A percentile compares a stretch with the other conserved stretches of the same genome.
These are phyloP conservation scores for Pantherophis alleghaniensis DNA, from an alignment of 2,797 vertebrate species.

Conservation along the genomic window DNA sequence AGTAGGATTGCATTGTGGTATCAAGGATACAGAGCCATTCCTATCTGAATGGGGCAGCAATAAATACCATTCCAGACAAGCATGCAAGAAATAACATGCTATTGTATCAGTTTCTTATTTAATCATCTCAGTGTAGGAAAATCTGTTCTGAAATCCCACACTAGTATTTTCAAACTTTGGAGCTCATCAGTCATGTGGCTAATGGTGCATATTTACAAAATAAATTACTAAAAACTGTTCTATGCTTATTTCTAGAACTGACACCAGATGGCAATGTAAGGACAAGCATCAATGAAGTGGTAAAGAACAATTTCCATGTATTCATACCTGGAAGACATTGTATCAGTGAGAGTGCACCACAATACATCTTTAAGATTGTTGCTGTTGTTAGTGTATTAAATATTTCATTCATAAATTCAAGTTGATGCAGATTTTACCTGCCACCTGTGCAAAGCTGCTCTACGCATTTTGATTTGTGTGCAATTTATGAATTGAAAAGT, in stretches of 20 bases:
- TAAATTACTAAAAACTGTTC: neutral
- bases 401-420: neutral
- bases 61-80: neutral
- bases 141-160: neutral
- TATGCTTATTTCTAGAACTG: neutral
- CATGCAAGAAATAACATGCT: neutral
- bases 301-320: neutral
- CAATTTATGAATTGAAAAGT: neutral
- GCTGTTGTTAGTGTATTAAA: neutral
- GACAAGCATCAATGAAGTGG: fast-evolving
- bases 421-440: neutral
- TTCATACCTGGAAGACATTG: neutral
- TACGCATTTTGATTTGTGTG: neutral
- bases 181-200: neutral
- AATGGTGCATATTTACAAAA: neutral
- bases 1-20: neutral
- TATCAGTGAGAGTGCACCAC: neutral
- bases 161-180: neutral
- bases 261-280: fast-evolving
- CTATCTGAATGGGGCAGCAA: neutral
- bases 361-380: neutral
- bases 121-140: neutral
- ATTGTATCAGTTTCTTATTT: neutral
- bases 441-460: neutral
- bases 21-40: neutral